phyloP scores from a whole-genome alignment of 2,888 invertebrate genomes.

The Leptopilina drosophilae region DNA sequence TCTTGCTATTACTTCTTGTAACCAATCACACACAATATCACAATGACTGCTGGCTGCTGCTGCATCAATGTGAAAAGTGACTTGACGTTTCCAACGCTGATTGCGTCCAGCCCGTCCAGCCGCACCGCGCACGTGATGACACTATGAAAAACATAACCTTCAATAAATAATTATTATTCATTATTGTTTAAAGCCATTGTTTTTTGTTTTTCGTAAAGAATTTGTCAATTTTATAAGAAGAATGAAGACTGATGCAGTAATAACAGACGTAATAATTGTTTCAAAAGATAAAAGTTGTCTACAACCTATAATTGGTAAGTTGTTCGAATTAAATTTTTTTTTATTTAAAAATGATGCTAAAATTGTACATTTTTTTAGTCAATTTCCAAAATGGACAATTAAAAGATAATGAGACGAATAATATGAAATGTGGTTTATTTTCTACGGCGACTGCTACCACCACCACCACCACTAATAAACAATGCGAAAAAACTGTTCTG shows the following conservation, averaged over 20 bases:
- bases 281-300: background rate
- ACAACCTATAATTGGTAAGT: slow-evolving; percentile 35
- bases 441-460: background rate
- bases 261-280: slow-evolving; percentile 2
- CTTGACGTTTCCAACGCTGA: too few relatives aligned
- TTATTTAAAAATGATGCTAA: too few relatives aligned
- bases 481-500: slow-evolving; percentile 62
- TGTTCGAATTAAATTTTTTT: background rate
- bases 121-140: too few relatives aligned
- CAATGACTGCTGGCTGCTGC: too few relatives aligned
- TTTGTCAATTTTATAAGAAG: background rate
- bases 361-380: slow-evolving; percentile 57
- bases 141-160: too few relatives aligned
- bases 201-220: too few relatives aligned
- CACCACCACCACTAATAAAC: slow-evolving; percentile 54
- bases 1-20: too few relatives aligned
- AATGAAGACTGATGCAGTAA: slow-evolving; percentile 30
- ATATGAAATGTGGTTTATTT: slow-evolving; percentile 69
- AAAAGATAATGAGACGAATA: slow-evolving; percentile 67
- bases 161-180: too few relatives aligned
- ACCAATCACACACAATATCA: too few relatives aligned
- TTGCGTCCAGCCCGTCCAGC: too few relatives aligned
- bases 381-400: slow-evolving; percentile 72
- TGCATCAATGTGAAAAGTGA: too few relatives aligned
- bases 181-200: too few relatives aligned